Evolutionary conservation across 2,113 vertebrate genomes (phyloP), one percentile per base, ranked within the genome.

Genomic region (Alces alces): DNA sequence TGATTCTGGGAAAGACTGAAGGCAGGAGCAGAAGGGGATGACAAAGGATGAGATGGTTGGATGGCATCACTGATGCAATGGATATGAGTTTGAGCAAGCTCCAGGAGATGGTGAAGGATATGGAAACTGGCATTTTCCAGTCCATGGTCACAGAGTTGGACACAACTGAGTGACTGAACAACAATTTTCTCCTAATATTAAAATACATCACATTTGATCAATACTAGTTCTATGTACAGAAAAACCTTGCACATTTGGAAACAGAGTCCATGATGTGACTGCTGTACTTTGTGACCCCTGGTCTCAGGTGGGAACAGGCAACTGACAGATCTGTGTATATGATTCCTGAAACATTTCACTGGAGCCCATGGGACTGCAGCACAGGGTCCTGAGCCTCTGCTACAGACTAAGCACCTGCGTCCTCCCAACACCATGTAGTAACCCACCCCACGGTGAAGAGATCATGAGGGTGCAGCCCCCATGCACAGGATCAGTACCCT

Each of bases 361-460:
- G 23, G 57, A 50, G 19, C 12, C 54, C 57, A 61, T 17, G 25
- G 12, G 21, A 36, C 66, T 39, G 66, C 36, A 43, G 36, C 39
- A 19, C 8, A 28, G 45, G 16, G 28, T 79, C 45, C 28, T 19
- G 16, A 21, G 45, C 9, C 78, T 80, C 45, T 50, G 78, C 45
- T 79, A 11, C 1, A 50, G 45, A 47, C 45, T 16, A 15, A 50
- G 76, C 5, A 0, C 15, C 25, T 50, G 28, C 1, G 4, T 33
- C 16, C 45, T 19, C 45, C 45, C 45, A 80, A 50, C 45, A 19
- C 45, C 16, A 33, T 12, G 78, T 21, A 11, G 16, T 33, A 33
- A 80, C 45, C 45, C 28, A 50, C 28, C 28, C 16, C 28, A 50
- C 50, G 28, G 8, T 79, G 45, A 79, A 33, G 45, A 50, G 16